phyloP scores from a whole-genome alignment of 2,797 vertebrate species.

The Ceryle rudis region DNA sequence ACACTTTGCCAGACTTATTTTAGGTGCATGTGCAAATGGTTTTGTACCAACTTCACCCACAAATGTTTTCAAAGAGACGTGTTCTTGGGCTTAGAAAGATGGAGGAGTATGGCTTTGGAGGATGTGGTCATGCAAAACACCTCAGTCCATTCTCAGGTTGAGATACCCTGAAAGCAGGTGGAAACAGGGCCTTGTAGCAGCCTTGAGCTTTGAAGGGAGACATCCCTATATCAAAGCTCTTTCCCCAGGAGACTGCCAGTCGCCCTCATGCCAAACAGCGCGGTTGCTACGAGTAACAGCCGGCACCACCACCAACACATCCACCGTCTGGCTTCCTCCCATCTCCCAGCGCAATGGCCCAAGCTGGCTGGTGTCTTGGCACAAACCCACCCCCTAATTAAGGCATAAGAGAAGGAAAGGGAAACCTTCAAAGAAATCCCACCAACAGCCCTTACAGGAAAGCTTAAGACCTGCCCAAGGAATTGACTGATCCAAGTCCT shows the following conservation, averaged over 20 bases:
- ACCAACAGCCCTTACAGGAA: background rate
- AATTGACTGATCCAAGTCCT: background rate
- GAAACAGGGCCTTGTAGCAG: background rate
- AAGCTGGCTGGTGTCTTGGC: background rate
- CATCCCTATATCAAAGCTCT: background rate
- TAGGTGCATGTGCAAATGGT: background rate
- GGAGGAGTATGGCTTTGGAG: fast-evolving
- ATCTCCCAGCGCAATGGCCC: background rate
- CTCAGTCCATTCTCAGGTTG: background rate
- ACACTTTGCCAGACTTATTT: background rate
- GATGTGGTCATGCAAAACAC: background rate
- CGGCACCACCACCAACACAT: background rate
- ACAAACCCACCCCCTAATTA: background rate
- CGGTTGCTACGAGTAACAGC: background rate
- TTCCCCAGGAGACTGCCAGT: background rate
- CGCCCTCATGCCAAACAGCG: fast-evolving
- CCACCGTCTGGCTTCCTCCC: background rate
- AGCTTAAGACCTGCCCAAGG: background rate
- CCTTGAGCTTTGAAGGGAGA: background rate
- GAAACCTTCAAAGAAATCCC: background rate
- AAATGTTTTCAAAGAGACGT: background rate
- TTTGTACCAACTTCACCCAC: background rate
- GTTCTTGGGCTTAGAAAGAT: background rate
- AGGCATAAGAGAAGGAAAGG: background rate
- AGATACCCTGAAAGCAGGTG: background rate